These are phyloP conservation scores for Congeria kusceri DNA, from an alignment of 2,888 invertebrate species.

Conservation along the genomic window DNA sequence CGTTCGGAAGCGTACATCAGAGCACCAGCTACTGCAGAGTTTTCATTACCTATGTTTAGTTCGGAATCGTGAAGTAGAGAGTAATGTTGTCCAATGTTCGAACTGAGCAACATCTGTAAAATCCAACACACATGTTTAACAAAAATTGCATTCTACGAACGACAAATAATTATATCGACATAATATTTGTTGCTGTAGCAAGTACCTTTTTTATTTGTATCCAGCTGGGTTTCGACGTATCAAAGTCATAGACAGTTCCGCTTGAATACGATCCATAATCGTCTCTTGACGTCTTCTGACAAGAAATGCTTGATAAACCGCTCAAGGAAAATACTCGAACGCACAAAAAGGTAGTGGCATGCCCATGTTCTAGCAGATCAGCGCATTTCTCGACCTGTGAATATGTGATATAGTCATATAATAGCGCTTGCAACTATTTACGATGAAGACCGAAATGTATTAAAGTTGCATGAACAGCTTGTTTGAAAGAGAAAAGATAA, in stretches of 20 bases:
- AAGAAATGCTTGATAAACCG: constrained; percentile 11
- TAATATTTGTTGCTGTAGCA: too few relatives aligned
- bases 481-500: too few relatives aligned
- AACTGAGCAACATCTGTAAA: constrained; percentile 42
- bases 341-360: constrained; percentile 23
- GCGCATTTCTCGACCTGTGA: constrained; percentile 35
- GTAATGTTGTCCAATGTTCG: constrained; percentile 22
- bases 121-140: not conserved
- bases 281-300: constrained; percentile 7
- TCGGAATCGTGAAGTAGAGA: constrained; percentile 33
- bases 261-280: not conserved
- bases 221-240: constrained; percentile 6
- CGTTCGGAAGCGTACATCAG: constrained; percentile 33
- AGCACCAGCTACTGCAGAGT: constrained; percentile 23
- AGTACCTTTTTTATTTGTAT: constrained; percentile 7
- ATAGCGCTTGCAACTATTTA: too few relatives aligned
- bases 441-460: too few relatives aligned
- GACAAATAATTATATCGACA: too few relatives aligned
- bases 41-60: constrained; percentile 38
- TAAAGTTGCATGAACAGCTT: too few relatives aligned
- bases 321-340: constrained; percentile 21
- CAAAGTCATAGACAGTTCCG: constrained; percentile 27
- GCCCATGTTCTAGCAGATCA: constrained; percentile 31
- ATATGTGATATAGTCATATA: not conserved
- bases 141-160: not conserved